Percentiles rank a stretch among this genome's conserved stretches.
These are phyloP conservation scores for Cyclophora albipunctata DNA, from an alignment of 2,888 invertebrate genomes.

Conservation along the genomic window DNA sequence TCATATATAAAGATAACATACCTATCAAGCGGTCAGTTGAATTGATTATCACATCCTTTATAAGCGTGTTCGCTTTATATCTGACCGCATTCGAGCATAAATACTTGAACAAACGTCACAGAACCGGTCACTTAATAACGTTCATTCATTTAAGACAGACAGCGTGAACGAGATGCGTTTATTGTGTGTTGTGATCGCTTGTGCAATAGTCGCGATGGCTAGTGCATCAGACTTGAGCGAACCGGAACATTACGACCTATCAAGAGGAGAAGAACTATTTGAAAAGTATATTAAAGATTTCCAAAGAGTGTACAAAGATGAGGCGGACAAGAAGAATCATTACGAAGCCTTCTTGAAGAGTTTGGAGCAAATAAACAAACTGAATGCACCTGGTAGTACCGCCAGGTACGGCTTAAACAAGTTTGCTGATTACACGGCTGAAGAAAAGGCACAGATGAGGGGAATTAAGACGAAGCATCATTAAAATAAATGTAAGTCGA, in stretches of 20 bases:
- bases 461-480: constrained; percentile 9
- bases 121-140: too few relatives aligned
- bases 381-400: constrained; percentile 14
- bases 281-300: constrained; percentile 30
- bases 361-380: constrained; percentile 28
- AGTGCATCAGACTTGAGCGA: constrained; percentile 1
- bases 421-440: constrained; percentile 36
- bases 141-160: too few relatives aligned
- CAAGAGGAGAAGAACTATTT: constrained; percentile 26
- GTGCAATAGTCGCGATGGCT: constrained; percentile 20
- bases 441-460: constrained; percentile 21
- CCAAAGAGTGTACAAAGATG: constrained; percentile 33
- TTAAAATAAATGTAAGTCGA: too few relatives aligned
- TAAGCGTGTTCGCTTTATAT: too few relatives aligned
- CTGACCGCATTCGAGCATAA: too few relatives aligned
- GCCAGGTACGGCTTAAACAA: constrained; percentile 33
- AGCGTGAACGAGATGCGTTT: constrained; percentile 6
- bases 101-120: too few relatives aligned
- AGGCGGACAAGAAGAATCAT: constrained; percentile 29
- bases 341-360: constrained; percentile 27
- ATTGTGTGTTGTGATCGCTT: constrained; percentile 12
- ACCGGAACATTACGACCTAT: constrained; percentile 24
- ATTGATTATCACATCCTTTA: too few relatives aligned
- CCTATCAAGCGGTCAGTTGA: too few relatives aligned
- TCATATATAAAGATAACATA: too few relatives aligned